Percentiles rank a stretch among this genome's conserved stretches.
Evolutionary conservation across 1,140 invertebrate genomes (phyloP).

Genomic region (Cydia pomonella): DNA sequence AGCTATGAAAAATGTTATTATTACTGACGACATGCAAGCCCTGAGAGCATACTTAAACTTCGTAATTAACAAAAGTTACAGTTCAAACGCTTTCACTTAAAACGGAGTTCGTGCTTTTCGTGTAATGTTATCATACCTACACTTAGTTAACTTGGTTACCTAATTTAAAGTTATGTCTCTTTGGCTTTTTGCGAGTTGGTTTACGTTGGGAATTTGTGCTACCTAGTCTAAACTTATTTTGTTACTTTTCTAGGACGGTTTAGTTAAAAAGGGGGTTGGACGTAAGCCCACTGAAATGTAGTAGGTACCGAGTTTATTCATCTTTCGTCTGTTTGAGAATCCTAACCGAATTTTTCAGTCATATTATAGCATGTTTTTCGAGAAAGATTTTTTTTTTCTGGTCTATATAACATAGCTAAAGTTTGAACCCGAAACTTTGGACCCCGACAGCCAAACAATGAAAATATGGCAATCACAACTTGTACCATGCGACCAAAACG

Average conservation of each 20-base stretch:
- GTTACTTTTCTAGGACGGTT: not conserved
- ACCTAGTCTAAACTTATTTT: not conserved
- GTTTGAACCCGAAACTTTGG: too few relatives aligned
- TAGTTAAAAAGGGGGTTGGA: not conserved
- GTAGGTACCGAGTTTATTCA: too few relatives aligned
- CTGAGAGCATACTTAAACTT: constrained; percentile 12
- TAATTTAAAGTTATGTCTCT: constrained; percentile 11
- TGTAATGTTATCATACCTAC: constrained; percentile 30
- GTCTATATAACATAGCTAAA: too few relatives aligned
- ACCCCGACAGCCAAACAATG: too few relatives aligned
- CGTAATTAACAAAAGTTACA: constrained; percentile 31
- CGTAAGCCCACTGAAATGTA: too few relatives aligned
- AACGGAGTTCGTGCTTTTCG: constrained; percentile 17
- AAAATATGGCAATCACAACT: too few relatives aligned
- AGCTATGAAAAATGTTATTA: constrained; percentile 11
- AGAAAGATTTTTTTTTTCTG: too few relatives aligned
- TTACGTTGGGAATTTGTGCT: not conserved
- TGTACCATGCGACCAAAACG: too few relatives aligned
- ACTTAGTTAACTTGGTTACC: constrained; percentile 9
- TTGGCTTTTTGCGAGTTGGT: constrained; percentile 2
- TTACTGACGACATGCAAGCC: constrained; percentile 16
- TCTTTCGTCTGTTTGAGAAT: too few relatives aligned
- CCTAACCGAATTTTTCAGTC: too few relatives aligned
- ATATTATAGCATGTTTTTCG: too few relatives aligned
- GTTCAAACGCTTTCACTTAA: constrained; percentile 30